These are phyloP conservation scores for Peribatodes rhomboidaria DNA, from an alignment of 2,888 invertebrate species.

Conservation along the genomic window DNA sequence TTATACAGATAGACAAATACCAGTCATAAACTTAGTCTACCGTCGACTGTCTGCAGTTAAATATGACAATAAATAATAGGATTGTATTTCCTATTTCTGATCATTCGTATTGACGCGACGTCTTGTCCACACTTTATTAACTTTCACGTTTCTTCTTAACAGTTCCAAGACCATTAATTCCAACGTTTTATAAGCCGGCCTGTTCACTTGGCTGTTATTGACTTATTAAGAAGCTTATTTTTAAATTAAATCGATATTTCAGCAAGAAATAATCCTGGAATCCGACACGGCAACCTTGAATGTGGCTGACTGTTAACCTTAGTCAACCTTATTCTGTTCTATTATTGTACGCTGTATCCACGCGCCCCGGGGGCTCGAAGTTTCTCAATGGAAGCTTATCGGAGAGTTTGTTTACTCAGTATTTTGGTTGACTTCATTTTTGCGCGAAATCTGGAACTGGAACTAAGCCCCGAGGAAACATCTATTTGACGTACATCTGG, in stretches of 20 bases:
- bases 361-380: conserved; percentile 22
- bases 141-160: too few species aligned
- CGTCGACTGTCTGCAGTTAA: too few species aligned
- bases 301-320: conserved; percentile 26
- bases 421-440: conserved; percentile 21
- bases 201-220: neutral
- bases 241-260: conserved; percentile 1
- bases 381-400: conserved; percentile 35
- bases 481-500: conserved; percentile 6
- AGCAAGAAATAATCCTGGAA: conserved; percentile 7
- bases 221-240: neutral
- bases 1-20: too few species aligned
- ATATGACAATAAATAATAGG: too few species aligned
- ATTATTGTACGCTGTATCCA: conserved; percentile 24
- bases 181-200: neutral
- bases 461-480: conserved; percentile 6
- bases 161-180: neutral
- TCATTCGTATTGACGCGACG: neutral
- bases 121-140: neutral
- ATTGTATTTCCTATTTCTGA: neutral
- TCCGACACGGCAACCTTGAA: conserved; percentile 22
- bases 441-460: conserved; percentile 11
- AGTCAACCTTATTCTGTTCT: conserved; percentile 19
- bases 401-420: conserved; percentile 30
- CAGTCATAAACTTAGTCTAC: too few species aligned